A percentile compares a stretch with the other conserved stretches of the same genome.
phyloP scores from a whole-genome alignment of 2,888 invertebrate species.

The Dendrolimus pini region DNA sequence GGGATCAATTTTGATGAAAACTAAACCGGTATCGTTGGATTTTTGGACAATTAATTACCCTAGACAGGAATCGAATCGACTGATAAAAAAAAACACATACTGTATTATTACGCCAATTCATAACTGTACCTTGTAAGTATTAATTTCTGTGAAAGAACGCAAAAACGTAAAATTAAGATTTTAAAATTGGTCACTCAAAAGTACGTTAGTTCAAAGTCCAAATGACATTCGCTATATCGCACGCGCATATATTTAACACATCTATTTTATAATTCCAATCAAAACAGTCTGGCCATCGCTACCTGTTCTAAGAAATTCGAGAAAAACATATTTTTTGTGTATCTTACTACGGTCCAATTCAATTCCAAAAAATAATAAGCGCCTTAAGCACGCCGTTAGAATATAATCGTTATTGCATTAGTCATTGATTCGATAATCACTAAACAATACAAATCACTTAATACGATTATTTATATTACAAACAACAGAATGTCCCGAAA shows the following conservation, averaged over 20 bases:
- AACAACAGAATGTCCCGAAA: constrained; percentile 64
- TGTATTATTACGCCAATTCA: too few relatives aligned
- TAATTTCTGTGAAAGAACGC: too few relatives aligned
- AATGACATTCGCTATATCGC: constrained; percentile 3
- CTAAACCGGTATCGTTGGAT: too few relatives aligned
- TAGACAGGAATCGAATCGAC: too few relatives aligned
- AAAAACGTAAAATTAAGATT: too few relatives aligned
- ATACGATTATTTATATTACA: constrained; percentile 45
- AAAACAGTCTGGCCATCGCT: constrained; percentile 20
- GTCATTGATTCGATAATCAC: constrained; percentile 29
- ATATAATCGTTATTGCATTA: constrained; percentile 16
- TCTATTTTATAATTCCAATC: neutral
- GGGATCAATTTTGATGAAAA: too few relatives aligned
- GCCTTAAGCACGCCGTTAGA: neutral
- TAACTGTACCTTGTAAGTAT: too few relatives aligned
- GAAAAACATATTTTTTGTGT: constrained; percentile 2
- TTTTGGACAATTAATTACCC: too few relatives aligned
- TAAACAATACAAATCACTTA: constrained; percentile 17
- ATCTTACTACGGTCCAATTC: neutral
- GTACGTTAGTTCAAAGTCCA: too few relatives aligned
- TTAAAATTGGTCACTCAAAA: too few relatives aligned
- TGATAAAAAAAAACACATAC: too few relatives aligned
- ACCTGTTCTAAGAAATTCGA: constrained; percentile 56
- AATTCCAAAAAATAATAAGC: constrained; percentile 6
- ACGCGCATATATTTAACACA: neutral